Evolutionary conservation across 2,888 invertebrate species (phyloP), one percentile per base, ranked within the genome.

Genomic region (Sylvicola cinctus): DNA sequence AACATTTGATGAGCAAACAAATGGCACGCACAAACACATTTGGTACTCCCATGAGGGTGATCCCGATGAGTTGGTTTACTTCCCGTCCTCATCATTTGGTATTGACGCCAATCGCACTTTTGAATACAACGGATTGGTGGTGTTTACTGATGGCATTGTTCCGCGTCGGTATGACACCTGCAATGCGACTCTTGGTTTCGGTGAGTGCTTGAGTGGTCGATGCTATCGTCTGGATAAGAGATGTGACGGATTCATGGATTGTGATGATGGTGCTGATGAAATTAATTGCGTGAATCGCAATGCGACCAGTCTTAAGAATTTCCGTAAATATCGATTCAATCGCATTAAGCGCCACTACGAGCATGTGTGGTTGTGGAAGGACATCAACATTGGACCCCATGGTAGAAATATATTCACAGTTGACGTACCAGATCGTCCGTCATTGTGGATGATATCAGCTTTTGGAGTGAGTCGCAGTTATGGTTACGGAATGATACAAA

Each of bases 361-460:
- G 47, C 88, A 90, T 56, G 80, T 83, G 37, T 95, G 93, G 93
- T 60, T 91, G 35, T 95, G 93, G 93, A 74, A 76, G 40, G 91
- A 91, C 58, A 74, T 85, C 34, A 88, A 88, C 55, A 85, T 90
- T 48, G 88, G 83, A 0, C 85, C 88, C 14, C 85, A 87, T 55
- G 88, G 88, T 1, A 71, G 88, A 5, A 79, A 67, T 49, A 83
- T 88, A 37, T 87, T 88, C 58, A 81, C 78, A 36, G 62, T 80
- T 29, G 77, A 79, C 27, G 85, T 87, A n/a, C 85, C 87, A 1
- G 65, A 74, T 37, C 59, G 71, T 35, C 88, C 88, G 0, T 85
- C 79, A 1, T 77, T 80, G 45, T 95, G 93, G 93, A 85, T 90
- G 63, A 71, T 95, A 2, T 84, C 85, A 10, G 87, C 84, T 0